phyloP scores from a whole-genome alignment of 2,888 invertebrate species.

The Nipponacmea schrenckii region DNA sequence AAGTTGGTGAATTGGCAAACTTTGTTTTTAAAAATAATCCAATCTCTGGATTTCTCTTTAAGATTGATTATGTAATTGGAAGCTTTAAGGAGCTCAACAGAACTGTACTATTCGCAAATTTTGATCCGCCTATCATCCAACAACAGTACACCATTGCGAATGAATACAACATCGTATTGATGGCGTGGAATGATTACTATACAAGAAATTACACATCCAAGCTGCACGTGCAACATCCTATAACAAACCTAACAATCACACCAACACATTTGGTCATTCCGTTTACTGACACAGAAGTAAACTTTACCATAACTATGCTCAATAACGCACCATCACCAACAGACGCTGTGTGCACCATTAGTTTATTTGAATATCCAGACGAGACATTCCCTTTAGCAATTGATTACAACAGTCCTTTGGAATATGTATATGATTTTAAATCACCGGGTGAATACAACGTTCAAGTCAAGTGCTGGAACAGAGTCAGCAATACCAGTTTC shows the following conservation, averaged over 20 bases:
- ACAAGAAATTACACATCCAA: neutral
- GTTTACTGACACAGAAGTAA: too few relatives aligned
- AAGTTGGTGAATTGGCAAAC: neutral
- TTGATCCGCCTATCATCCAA: neutral
- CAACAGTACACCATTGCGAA: neutral
- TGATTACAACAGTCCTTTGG: too few relatives aligned
- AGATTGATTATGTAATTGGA: conserved; percentile 10
- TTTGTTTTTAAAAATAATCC: neutral
- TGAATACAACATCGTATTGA: neutral
- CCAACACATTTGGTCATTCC: too few relatives aligned
- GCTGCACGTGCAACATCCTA: neutral
- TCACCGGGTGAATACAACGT: conserved; percentile 9
- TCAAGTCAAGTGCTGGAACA: neutral
- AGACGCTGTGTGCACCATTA: too few relatives aligned
- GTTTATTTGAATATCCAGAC: too few relatives aligned
- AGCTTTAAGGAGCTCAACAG: neutral
- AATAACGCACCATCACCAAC: too few relatives aligned
- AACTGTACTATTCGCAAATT: neutral
- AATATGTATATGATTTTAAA: neutral
- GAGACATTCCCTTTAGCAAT: too few relatives aligned
- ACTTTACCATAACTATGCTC: too few relatives aligned
- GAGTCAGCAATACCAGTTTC: neutral
- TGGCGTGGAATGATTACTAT: neutral
- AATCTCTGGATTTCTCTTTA: neutral
- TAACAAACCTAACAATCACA: neutral